phyloP scores from a whole-genome alignment of 2,888 invertebrate species.

The Polymixis lichenea region DNA sequence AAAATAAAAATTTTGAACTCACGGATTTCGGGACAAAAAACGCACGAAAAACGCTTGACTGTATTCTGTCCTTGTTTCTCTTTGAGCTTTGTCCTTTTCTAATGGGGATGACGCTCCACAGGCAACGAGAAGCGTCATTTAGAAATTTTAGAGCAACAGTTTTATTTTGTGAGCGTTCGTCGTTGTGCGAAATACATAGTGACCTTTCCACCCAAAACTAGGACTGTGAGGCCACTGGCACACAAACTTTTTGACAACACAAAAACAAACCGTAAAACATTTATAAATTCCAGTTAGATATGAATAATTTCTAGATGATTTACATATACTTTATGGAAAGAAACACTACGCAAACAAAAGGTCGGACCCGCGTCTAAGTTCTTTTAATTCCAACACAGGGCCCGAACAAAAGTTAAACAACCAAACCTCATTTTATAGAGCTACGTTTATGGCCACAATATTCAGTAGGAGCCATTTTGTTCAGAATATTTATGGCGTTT shows the following conservation, averaged over 20 bases:
- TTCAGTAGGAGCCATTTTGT: conserved; percentile 89
- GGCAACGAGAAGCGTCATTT: conserved; percentile 78
- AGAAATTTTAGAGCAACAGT: conserved; percentile 76
- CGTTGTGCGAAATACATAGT: conserved; percentile 67
- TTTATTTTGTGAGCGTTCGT: conserved; percentile 68
- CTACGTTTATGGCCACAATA: conserved; percentile 87
- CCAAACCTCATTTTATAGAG: conserved; percentile 88
- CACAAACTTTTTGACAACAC: conserved; percentile 67
- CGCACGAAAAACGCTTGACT: conserved; percentile 87
- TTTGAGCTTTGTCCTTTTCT: conserved; percentile 73
- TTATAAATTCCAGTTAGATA: conserved; percentile 86
- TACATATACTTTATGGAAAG: conserved; percentile 85
- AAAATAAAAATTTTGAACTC: conserved; percentile 89
- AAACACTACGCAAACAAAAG: conserved; percentile 83
- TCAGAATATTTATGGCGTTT: conserved; percentile 88
- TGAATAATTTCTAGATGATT: conserved; percentile 87
- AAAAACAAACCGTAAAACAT: conserved; percentile 80
- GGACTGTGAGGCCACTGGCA: conserved; percentile 64
- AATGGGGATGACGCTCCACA: conserved; percentile 79
- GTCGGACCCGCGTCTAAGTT: conserved; percentile 80
- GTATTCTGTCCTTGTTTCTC: conserved; percentile 75
- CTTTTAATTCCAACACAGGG: conserved; percentile 84
- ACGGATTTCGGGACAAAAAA: conserved; percentile 88
- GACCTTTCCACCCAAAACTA: conserved; percentile 59
- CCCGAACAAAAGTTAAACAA: conserved; percentile 86